A percentile compares a stretch with the other conserved stretches of the same genome.
phyloP scores from a whole-genome alignment of 2,888 invertebrate species.

The Drosophila tanythrix region DNA sequence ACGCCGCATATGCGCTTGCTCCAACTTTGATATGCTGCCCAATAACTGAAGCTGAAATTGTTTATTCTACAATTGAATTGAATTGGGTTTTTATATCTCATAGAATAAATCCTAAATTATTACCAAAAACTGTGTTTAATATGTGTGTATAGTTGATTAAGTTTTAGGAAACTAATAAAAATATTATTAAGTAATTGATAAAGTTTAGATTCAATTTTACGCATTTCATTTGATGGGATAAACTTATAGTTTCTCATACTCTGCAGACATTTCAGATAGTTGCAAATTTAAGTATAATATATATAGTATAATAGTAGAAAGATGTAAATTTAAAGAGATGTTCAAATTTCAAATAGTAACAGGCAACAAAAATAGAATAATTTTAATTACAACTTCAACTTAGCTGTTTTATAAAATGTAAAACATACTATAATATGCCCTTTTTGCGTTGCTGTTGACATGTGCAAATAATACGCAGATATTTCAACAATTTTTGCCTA shows the following conservation, averaged over 20 bases:
- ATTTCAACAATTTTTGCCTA: slow-evolving; percentile 22
- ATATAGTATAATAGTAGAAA: not conserved
- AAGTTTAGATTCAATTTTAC: not conserved
- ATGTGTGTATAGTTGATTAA: not conserved
- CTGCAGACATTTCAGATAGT: not conserved
- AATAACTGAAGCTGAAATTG: slow-evolving; percentile 20
- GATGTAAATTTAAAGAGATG: not conserved
- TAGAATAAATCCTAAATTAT: not conserved
- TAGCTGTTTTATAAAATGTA: not conserved
- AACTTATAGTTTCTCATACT: not conserved
- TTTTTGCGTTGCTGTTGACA: not conserved
- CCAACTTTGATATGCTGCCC: not conserved
- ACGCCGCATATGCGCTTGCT: slow-evolving; percentile 34
- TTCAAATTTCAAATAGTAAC: not conserved
- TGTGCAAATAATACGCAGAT: slow-evolving; percentile 9
- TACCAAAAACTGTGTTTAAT: not conserved
- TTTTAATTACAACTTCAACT: not conserved
- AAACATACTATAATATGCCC: not conserved
- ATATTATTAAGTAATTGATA: not conserved
- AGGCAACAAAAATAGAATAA: not conserved
- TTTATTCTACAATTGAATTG: not conserved
- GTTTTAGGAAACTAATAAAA: not conserved
- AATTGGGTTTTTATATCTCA: not conserved
- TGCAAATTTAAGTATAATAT: not conserved
- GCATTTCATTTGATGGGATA: not conserved